Base-by-base conservation (phyloP, 1,140 invertebrate genomes). In the Bacillus rossius region DNA sequence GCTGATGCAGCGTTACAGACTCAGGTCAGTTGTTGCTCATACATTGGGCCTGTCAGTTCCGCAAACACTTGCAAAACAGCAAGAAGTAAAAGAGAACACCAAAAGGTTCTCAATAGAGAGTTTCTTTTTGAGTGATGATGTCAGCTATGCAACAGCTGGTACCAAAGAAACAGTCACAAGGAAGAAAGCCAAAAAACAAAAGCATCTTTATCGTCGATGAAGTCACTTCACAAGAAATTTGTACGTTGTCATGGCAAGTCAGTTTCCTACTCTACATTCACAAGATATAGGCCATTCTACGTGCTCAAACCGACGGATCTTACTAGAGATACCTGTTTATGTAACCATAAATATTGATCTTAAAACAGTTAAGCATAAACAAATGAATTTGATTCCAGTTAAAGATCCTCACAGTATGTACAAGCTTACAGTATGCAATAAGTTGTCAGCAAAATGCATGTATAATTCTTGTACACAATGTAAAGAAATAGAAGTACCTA, bases 311-410 rank as follows among this genome's bases (percentile, higher is more conserved):
- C 43, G 56, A 65, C 56, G 22, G 50, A 56, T 8, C 25, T 42
- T 20, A 29, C 59, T 37, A 16, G 63, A 45, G 64, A 65, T 19
- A 65, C 63, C 38, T 66, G 65, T 55, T 41, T 45, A 19, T 65
- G 57, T 55, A 55, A 42, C 13, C 55, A 40, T 40, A 26, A 66
- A 66, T 49, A 19, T 45, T 45, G 43, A 3, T 19, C 23, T 45
- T 45, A 26, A 52, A 5, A 23, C 25, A 10, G n/a, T 43, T 47
- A 50, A 55, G 8, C 17, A 61, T 52, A 17, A 38, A n/a, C 61
- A 65, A 23, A 52, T 65, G 19, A 64, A 64, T 22, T 29, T 42
- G 20, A 19, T 52, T 29, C 47, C 43, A 62, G 25, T 23, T 60
- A 47, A 37, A 29, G 8, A 42, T 55, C 50, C 53, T 62, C 42